Percentiles rank a stretch among this genome's conserved stretches.
phyloP scores from a whole-genome alignment of 2,113 vertebrate genomes.

The Australoheros scitulus region DNA sequence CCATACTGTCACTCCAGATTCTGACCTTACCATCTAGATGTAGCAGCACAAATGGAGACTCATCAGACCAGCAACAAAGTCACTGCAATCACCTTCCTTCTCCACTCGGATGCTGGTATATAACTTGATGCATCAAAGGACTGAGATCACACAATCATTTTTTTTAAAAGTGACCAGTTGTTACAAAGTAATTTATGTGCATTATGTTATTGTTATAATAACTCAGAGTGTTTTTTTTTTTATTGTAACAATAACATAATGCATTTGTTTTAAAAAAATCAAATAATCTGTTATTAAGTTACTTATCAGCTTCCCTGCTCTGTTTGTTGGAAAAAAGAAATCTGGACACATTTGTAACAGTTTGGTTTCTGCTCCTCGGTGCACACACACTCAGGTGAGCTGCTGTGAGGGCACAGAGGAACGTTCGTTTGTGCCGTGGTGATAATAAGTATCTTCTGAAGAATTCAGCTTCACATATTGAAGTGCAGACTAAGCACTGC shows the following conservation, averaged over 20 bases:
- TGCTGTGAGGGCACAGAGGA: background rate
- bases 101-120: background rate
- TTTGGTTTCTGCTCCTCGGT: background rate
- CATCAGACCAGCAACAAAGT: background rate
- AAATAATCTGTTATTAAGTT: fast-evolving
- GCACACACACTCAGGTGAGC: background rate
- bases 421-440: background rate
- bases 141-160: background rate
- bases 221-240: background rate
- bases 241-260: background rate
- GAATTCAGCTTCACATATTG: background rate
- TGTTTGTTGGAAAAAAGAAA: background rate
- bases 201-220: background rate
- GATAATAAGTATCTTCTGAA: background rate
- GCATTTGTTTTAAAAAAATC: fast-evolving
- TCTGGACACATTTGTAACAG: background rate
- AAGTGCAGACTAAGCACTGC: background rate
- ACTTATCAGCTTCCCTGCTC: background rate
- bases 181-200: background rate
- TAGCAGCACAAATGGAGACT: background rate
- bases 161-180: background rate
- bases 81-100: fast-evolving
- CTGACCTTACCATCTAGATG: background rate
- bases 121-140: background rate
- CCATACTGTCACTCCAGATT: background rate